Base-by-base conservation (phyloP, 2,888 invertebrate species). In the Drosophila austrosaltans region DNA sequence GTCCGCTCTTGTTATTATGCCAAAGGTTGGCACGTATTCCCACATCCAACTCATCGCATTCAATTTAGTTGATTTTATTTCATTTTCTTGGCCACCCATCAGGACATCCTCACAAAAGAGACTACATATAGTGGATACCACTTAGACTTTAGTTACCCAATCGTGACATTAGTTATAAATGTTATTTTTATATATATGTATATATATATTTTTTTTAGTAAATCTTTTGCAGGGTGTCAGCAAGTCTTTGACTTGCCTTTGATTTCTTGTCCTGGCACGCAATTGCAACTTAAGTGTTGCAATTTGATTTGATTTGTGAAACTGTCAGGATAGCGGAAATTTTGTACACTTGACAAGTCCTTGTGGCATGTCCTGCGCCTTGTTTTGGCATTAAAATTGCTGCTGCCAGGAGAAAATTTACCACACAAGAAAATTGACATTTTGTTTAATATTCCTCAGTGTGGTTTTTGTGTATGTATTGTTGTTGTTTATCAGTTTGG, bases 51-150 rank as follows among this genome's bases (percentile, higher is more conserved):
- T 86, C 87, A 88, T 83, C 86, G 81, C 81, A 83, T 83, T 83
- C 83, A 83, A 83, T 83, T 83, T 83, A 72, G 81, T 83, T 88
- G 86, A 83, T 83, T 83, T 86, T 81, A 88, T 83, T 86, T 83
- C 83, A 78, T 70, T 69, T 79, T 70, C 58, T 57, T 57, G 56
- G 48, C 48, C 22, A n/a, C 20, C 56, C 20, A 56, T 56, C 56
- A 56, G 28, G 28, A 28, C 28, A 28, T 28, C 16, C 3, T 16
- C 22, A 25, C 7, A 8, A 25, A 16, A 56, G 36, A 39, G 20
- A 30, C 20, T 79, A 78, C 69, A 57, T 60, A 56, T 44, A 28
- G 56, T 57, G 56, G 44, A 44, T 56, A 40, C 20, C 44, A 64
- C 63, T 32, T 36, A 48, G 1, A 6, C 22, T 22, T 48, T 25